Evolutionary conservation across 1,140 invertebrate species (phyloP).

Genomic region (Leptoteleia sp.): DNA sequence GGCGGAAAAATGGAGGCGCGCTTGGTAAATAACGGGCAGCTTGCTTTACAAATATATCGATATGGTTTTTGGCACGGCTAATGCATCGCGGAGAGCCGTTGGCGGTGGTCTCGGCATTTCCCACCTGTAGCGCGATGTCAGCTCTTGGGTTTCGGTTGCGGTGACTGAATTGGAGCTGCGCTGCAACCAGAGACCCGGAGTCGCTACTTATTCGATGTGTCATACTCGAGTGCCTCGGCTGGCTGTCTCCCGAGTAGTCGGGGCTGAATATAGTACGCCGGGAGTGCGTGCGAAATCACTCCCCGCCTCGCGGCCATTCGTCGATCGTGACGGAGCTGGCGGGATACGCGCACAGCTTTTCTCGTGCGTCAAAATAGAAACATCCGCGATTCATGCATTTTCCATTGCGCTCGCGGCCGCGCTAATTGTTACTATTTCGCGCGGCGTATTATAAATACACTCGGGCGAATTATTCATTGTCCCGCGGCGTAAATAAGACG

Average conservation of each 20-base stretch:
- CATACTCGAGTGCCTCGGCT: slow-evolving; percentile 60
- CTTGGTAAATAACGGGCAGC: too few species aligned
- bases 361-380: slow-evolving; percentile 63
- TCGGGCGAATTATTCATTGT: slow-evolving; percentile 39
- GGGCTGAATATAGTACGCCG: slow-evolving; percentile 64
- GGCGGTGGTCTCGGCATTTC: slow-evolving; percentile 62
- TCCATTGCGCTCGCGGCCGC: slow-evolving; percentile 21
- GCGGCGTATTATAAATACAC: slow-evolving; percentile 49
- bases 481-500: slow-evolving; percentile 41
- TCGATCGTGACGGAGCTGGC: slow-evolving; percentile 57
- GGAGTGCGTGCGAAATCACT: slow-evolving; percentile 64
- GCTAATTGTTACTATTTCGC: slow-evolving; percentile 54
- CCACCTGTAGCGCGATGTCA: slow-evolving; percentile 69
- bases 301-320: slow-evolving; percentile 53
- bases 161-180: slow-evolving; percentile 65
- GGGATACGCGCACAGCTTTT: slow-evolving; percentile 53
- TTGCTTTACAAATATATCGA: too few species aligned
- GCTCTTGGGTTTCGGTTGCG: slow-evolving; percentile 64
- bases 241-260: slow-evolving; percentile 58
- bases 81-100: too few species aligned
- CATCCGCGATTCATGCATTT: slow-evolving; percentile 56
- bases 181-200: slow-evolving; percentile 59
- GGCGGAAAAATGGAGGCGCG: too few species aligned
- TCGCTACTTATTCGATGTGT: slow-evolving; percentile 66
- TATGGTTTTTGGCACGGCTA: too few species aligned